Base-by-base conservation (phyloP, 92 coral and sea anemone genomes). In the Palythoa caribaeorum region DNA sequence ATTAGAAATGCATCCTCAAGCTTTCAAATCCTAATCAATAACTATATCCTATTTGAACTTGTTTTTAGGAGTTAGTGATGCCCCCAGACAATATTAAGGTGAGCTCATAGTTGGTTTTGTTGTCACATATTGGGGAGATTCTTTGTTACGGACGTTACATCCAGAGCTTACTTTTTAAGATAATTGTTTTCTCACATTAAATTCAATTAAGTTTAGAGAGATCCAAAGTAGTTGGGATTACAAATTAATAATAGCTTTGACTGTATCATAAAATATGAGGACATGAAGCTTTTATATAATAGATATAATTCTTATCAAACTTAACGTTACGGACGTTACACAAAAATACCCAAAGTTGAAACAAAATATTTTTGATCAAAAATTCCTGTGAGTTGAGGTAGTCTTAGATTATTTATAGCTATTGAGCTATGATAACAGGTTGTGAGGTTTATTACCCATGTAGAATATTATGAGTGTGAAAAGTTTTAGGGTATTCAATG, bases 141-240 rank as follows among this genome's bases (percentile, higher is more conserved):
- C 73, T 66, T 66, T 66, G 73, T 66, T 66, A 66, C 73, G 7
- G 73, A 66, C 73, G 73, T n/a, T 66, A 16, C 73, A 66, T 78
- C 84, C 84, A 78, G 84, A 78, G 84, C 84, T 53, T 78, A 78
- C 84, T 40, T 39, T 53, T 78, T 78, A 53, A 51, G 66, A 78
- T 78, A 78, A 78, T 51, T 44, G 59, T 44, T 54, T 53, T 78
- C 84, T 78, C 84, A 78, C 84, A 78, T 13, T 78, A 51, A 78
- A 78, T 51, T 37, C 66, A 78, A 51, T 78, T 54, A 78, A 78
- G 84, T 78, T 78, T 78, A 62, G 84, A 78, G 84, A 78, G 38
- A 78, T 51, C 84, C 84, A 44, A 78, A 78, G 59, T 44, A 53
- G 84, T 78, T 78, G 65, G 59, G 66, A 54, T 78, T 51, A 78